Evolutionary conservation across 2,888 invertebrate genomes (phyloP).

Genomic region (Leptopilina myrica): DNA sequence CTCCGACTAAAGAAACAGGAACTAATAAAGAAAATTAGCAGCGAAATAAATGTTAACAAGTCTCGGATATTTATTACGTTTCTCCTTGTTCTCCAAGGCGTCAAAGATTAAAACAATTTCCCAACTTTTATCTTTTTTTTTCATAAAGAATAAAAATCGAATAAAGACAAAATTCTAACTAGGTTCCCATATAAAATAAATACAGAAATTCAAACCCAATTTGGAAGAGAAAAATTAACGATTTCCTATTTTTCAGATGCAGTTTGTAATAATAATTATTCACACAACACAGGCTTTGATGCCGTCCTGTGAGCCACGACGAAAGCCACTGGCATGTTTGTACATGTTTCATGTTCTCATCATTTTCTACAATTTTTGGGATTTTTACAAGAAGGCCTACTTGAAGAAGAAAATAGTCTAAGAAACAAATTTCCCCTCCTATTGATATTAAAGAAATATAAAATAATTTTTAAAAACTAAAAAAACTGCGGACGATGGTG

Average conservation of each 20-base stretch:
- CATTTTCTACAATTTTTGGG: constrained; percentile 85
- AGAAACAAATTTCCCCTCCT: constrained; percentile 45
- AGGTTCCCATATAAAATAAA: too few relatives aligned
- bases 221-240: too few relatives aligned
- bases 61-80: too few relatives aligned
- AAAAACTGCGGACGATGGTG: constrained; percentile 1
- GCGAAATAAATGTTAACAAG: constrained; percentile 1
- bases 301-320: constrained; percentile 79
- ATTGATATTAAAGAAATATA: too few relatives aligned
- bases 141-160: too few relatives aligned
- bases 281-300: constrained; percentile 79
- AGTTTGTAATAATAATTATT: constrained; percentile 82
- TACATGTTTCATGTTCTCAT: constrained; percentile 82
- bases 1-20: neutral
- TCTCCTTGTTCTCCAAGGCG: too few relatives aligned
- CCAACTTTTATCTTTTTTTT: too few relatives aligned
- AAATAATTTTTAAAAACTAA: neutral
- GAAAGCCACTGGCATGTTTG: constrained; percentile 77
- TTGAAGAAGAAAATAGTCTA: constrained; percentile 66
- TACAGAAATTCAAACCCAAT: too few relatives aligned
- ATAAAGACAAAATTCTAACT: too few relatives aligned
- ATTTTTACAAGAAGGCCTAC: constrained; percentile 83
- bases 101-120: too few relatives aligned
- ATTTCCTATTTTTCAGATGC: constrained; percentile 77
- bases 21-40: constrained; percentile 15